Conservation (phyloP, 2,797 vertebrate species). For the Botia kubotai region DNA sequence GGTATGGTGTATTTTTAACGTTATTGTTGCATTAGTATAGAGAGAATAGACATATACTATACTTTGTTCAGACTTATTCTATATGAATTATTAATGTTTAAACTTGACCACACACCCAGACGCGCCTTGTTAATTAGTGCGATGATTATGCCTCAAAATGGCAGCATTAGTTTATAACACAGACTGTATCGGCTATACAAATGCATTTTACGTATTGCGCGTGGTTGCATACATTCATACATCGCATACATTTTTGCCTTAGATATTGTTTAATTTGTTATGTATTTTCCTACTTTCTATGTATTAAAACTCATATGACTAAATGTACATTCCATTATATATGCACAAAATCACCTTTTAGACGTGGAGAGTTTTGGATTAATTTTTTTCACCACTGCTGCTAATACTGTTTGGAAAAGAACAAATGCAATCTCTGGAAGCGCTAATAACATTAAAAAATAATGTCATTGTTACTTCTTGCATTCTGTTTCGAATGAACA, state of each 20-base stretch:
- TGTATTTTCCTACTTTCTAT: background rate
- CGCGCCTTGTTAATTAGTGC: background rate
- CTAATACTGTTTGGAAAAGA: background rate
- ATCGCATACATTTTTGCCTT: background rate
- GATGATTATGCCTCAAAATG: background rate
- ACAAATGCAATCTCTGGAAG: background rate
- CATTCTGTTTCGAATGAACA: background rate
- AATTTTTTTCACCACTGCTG: background rate
- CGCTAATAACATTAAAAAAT: slow-evolving; percentile 3
- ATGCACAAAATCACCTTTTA: background rate
- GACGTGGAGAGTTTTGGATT: background rate
- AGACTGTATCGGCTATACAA: background rate
- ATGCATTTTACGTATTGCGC: background rate
- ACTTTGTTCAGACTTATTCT: background rate
- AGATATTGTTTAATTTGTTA: background rate
- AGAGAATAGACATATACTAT: background rate
- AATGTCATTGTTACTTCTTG: background rate
- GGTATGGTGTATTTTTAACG: background rate
- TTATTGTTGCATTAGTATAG: background rate
- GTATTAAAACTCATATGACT: background rate
- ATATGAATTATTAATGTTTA: slow-evolving; percentile 20
- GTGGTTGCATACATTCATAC: too few relatives aligned
- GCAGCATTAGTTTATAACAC: background rate
- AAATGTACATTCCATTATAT: background rate
- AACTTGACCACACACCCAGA: slow-evolving; percentile 28